These are phyloP conservation scores for Apis florea DNA, from an alignment of 1,140 invertebrate species.

Conservation along the genomic window DNA sequence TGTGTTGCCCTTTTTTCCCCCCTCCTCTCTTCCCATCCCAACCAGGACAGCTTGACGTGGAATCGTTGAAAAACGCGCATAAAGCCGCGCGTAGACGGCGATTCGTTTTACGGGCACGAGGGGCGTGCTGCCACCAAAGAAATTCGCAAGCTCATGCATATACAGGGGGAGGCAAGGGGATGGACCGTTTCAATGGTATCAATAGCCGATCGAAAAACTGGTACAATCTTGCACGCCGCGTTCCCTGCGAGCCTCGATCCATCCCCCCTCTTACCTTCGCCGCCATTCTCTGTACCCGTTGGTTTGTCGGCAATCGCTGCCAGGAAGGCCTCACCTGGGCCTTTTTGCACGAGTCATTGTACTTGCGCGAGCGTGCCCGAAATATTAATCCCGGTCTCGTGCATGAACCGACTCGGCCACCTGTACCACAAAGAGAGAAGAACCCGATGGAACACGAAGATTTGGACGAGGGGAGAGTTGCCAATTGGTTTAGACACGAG, in stretches of 20 bases:
- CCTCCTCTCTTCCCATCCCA: background rate
- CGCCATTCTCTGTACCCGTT: background rate
- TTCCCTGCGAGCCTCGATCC: conserved; percentile 43
- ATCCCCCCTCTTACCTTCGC: background rate
- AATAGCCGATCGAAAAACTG: conserved; percentile 77
- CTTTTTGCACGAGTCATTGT: conserved; percentile 74
- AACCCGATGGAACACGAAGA: background rate
- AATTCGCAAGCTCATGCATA: conserved; percentile 77
- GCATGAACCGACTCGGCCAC: conserved; percentile 31
- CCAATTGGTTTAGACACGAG: conserved; percentile 29
- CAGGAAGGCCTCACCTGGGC: conserved; percentile 66
- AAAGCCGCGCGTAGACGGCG: conserved; percentile 63
- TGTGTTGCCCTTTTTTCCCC: background rate
- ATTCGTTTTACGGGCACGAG: conserved; percentile 75
- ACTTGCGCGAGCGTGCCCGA: conserved; percentile 73
- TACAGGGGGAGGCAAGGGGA: conserved; percentile 58
- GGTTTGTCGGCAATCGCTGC: conserved; percentile 38
- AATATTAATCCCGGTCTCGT: conserved; percentile 69
- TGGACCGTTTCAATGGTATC: conserved; percentile 69
- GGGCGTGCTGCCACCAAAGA: conserved; percentile 74
- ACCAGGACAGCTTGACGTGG: conserved; percentile 49
- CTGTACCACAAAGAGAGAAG: conserved; percentile 17
- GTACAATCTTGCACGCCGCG: conserved; percentile 74
- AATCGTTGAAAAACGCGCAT: conserved; percentile 68
- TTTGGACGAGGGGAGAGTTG: background rate